These are phyloP conservation scores for Lymantria monacha DNA, from an alignment of 2,888 invertebrate genomes.

Conservation along the genomic window DNA sequence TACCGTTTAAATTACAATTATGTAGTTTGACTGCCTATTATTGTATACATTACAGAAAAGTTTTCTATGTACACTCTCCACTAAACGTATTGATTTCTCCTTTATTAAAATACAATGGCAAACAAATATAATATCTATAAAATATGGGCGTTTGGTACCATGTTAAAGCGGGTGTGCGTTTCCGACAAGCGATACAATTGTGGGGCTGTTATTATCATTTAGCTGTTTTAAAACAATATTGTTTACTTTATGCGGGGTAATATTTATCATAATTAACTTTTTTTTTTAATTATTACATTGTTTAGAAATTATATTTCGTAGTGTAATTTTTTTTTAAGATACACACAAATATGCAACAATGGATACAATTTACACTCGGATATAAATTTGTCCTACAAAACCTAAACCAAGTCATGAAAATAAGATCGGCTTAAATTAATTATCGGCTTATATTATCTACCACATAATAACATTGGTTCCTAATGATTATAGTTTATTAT, in stretches of 20 bases:
- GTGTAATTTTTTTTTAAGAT: no score
- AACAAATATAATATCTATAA: not conserved
- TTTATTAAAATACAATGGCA: not conserved
- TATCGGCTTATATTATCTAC: no score
- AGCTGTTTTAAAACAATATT: not conserved
- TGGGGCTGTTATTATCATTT: not conserved
- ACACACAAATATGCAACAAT: no score
- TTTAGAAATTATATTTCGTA: no score
- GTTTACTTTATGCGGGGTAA: not conserved
- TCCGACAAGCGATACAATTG: not conserved
- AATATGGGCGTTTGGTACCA: not conserved
- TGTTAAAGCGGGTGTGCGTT: not conserved
- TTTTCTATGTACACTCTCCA: constrained; percentile 16
- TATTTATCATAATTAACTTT: no score
- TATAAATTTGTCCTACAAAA: no score
- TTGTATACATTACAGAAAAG: constrained; percentile 41
- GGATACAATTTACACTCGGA: no score
- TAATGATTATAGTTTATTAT: no score
- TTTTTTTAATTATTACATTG: no score
- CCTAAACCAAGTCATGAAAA: no score
- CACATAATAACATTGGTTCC: no score
- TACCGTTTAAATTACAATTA: constrained; percentile 73
- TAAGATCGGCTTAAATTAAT: no score
- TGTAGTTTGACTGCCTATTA: constrained; percentile 47
- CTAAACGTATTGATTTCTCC: not conserved